Evolutionary conservation across 2,888 invertebrate species (phyloP).

Genomic region (Meiosimyza decipiens): DNA sequence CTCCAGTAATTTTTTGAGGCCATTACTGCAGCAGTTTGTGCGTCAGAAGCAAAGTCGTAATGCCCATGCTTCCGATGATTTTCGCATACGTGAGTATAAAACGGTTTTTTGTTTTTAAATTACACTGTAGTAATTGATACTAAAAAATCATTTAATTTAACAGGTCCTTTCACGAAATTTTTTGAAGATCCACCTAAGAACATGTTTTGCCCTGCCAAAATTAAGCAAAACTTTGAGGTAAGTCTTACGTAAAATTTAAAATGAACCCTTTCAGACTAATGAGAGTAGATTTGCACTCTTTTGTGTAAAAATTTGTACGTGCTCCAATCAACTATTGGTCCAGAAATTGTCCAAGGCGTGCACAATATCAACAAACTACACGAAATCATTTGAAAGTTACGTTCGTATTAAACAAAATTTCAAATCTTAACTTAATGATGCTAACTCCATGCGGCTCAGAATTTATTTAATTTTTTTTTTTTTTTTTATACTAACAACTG

Average conservation of each 20-base stretch:
- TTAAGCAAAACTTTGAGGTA: slow-evolving; percentile 45
- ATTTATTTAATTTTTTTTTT: not conserved
- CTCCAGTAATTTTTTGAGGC: not conserved
- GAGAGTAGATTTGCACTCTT: no score
- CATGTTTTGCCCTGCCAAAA: slow-evolving; percentile 42
- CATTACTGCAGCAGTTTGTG: not conserved
- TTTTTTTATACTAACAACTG: not conserved
- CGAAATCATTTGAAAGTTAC: no score
- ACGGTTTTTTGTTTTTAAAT: not conserved
- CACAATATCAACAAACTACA: no score
- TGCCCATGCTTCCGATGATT: not conserved
- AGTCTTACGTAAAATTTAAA: slow-evolving; percentile 27
- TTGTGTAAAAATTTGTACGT: no score
- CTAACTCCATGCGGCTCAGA: no score
- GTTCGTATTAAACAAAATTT: not conserved
- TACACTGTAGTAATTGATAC: not conserved
- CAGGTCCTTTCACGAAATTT: slow-evolving; percentile 40
- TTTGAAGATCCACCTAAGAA: slow-evolving; percentile 41
- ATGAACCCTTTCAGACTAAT: no score
- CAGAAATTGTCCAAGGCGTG: no score
- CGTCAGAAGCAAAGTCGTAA: no score
- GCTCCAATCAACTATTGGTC: no score
- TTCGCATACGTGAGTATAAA: slow-evolving; percentile 25
- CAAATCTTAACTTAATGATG: not conserved
- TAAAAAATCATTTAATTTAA: slow-evolving; percentile 9